phyloP scores from a whole-genome alignment of 2,113 vertebrate species.

The Myxocyprinus asiaticus region DNA sequence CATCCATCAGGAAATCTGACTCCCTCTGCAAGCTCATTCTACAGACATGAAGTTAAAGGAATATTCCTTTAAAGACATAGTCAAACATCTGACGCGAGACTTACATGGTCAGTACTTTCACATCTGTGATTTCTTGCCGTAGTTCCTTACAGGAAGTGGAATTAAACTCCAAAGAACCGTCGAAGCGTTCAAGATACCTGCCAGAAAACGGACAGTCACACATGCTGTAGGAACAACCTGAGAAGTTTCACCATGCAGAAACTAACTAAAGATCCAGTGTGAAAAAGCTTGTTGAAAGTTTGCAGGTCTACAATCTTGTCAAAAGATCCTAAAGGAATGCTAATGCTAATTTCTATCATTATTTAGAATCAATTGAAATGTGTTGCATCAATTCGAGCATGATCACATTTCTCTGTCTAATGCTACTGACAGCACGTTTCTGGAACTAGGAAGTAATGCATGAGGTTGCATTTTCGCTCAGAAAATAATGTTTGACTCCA shows the following conservation, averaged over 20 bases:
- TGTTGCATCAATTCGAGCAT: no score
- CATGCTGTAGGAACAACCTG: constrained; percentile 19
- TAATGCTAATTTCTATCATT: no score
- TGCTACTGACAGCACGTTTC: no score
- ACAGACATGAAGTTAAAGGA: background rate
- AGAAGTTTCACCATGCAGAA: background rate
- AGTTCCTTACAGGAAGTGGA: constrained; percentile 92
- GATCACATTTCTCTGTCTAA: no score
- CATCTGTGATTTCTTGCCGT: constrained; percentile 89
- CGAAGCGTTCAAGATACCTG: constrained; percentile 94
- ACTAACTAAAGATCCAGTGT: background rate
- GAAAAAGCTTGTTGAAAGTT: no score
- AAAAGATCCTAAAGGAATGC: no score
- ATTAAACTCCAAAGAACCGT: constrained; percentile 90
- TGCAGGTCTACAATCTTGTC: no score
- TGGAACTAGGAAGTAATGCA: no score
- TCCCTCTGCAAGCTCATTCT: constrained; percentile 43
- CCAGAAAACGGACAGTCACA: constrained; percentile 69
- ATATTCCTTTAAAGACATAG: background rate
- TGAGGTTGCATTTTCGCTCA: no score
- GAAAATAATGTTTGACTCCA: no score
- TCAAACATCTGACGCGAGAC: constrained; percentile 63
- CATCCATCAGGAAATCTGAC: constrained; percentile 50
- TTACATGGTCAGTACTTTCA: constrained; percentile 97
- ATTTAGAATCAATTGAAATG: no score